phyloP scores from a whole-genome alignment of 2,797 vertebrate genomes.

The Neosilurus mollespiculum region DNA sequence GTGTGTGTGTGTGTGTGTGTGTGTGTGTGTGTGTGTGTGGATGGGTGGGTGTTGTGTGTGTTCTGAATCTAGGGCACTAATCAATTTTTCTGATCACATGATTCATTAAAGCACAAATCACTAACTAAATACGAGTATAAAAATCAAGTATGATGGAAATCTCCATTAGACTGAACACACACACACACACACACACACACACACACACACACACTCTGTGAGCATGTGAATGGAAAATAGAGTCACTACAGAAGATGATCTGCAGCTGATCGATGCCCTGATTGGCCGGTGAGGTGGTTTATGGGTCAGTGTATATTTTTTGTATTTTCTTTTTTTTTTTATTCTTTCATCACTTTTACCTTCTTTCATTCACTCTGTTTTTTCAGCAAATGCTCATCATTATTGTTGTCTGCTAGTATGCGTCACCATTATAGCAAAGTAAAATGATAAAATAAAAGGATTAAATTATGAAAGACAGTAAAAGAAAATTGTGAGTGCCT shows the following conservation, averaged over 20 bases:
- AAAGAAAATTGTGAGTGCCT: not conserved
- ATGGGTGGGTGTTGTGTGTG: not conserved
- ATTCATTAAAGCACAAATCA: slow-evolving; percentile 23
- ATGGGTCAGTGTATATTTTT: not conserved
- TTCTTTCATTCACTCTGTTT: not conserved
- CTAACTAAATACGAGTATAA: slow-evolving; percentile 5
- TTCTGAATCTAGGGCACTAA: slow-evolving; percentile 45
- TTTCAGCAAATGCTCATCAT: not conserved
- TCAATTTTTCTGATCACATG: slow-evolving; percentile 32
- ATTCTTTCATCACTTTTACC: not conserved
- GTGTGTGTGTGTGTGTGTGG: slow-evolving; percentile 15
- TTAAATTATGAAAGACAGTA: not conserved
- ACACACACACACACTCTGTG: not conserved
- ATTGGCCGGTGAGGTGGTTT: not conserved
- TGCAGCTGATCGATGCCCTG: not conserved
- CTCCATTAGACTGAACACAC: slow-evolving; percentile 14
- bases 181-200: not conserved
- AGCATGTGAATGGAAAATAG: slow-evolving; percentile 7
- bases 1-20: slow-evolving; percentile 8
- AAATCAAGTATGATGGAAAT: slow-evolving; percentile 1
- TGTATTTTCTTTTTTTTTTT: not conserved
- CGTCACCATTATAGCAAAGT: not conserved
- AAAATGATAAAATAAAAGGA: not conserved
- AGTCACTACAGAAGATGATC: slow-evolving; percentile 4
- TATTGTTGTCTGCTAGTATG: not conserved